Base-by-base conservation (phyloP, 2,113 vertebrate species). In the Prinia subflava region DNA sequence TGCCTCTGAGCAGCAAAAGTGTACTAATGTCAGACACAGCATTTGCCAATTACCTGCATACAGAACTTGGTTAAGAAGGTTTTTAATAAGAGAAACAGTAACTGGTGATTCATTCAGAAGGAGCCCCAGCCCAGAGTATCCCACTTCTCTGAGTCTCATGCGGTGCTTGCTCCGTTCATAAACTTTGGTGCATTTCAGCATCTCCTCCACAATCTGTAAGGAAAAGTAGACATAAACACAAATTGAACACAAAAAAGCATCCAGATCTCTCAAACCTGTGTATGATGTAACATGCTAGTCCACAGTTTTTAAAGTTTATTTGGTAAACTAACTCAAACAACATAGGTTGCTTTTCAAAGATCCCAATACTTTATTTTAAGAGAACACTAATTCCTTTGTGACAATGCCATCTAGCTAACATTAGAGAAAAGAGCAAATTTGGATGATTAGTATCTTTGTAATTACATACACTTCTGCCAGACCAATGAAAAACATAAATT, bases 91-190 rank as follows among this genome's bases (percentile, higher is more conserved):
- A 62, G 97, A 98, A 33, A 97, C 97, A 44, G 98, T 98, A 97
- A 99, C 95, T 63, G 98, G 91, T 1, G 98, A 94, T 75, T 99
- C 99, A 44, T 98, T 98, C 85, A 99, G 98, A 42, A 99, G 98
- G n/a, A 99, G 98, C 6, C 99, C 98, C 76, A 99, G 97, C 19
- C 99, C 98, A 1, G 98, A 98, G 94, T 99, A 99, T 13, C 99
- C 99, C 41, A 98, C 98, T 87, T 99, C 99, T 96, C 98, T 98
- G 92, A 99, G 98, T 62, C 98, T 98, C 94, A 99, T 95, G 9
- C 99, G 98, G 74, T 99, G 99, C 65, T 99, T 99, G 93, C 98
- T 99, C 83, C 98, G 98, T 95, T 99, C 99, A 69, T 99, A 99
- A 92, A 99, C 99, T 46, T 99, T 99, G 67, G 99, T 99, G 64